A percentile compares a stretch with the other conserved stretches of the same genome.
These are phyloP conservation scores for Heliconius erato DNA, from an alignment of 2,888 invertebrate genomes.

Conservation along the genomic window DNA sequence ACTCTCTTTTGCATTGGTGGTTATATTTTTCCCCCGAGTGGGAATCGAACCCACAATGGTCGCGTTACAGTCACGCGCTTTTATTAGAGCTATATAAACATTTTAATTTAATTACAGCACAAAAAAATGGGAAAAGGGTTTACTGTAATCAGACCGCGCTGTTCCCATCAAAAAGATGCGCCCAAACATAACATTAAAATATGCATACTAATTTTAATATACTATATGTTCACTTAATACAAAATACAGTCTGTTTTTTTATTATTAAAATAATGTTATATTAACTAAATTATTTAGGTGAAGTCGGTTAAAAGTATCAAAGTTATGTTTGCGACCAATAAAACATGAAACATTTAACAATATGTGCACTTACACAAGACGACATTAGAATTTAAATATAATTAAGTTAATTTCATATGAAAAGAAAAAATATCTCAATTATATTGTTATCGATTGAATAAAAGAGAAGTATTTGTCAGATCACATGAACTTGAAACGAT, in stretches of 20 bases:
- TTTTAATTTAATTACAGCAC: too few relatives aligned
- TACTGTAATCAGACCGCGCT: too few relatives aligned
- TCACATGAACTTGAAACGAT: slow-evolving; percentile 10
- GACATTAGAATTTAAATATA: background rate
- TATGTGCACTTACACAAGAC: background rate
- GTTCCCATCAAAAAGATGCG: too few relatives aligned
- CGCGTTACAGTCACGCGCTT: too few relatives aligned
- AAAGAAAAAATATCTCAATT: background rate
- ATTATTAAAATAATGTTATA: background rate
- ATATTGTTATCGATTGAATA: slow-evolving; percentile 2
- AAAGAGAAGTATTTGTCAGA: slow-evolving; percentile 31
- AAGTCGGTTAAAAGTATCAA: background rate
- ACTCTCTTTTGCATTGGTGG: too few relatives aligned
- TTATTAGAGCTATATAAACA: too few relatives aligned
- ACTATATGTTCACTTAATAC: background rate
- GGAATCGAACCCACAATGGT: too few relatives aligned
- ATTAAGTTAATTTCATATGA: background rate
- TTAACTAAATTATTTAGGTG: background rate
- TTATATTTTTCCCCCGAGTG: too few relatives aligned
- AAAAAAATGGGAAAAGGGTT: too few relatives aligned
- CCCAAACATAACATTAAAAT: too few relatives aligned
- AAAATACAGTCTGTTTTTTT: background rate
- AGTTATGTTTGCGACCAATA: background rate
- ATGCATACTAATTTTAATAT: background rate
- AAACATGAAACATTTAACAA: background rate